phyloP scores from a whole-genome alignment of 2,797 vertebrate genomes.

The Anniella stebbinsi region DNA sequence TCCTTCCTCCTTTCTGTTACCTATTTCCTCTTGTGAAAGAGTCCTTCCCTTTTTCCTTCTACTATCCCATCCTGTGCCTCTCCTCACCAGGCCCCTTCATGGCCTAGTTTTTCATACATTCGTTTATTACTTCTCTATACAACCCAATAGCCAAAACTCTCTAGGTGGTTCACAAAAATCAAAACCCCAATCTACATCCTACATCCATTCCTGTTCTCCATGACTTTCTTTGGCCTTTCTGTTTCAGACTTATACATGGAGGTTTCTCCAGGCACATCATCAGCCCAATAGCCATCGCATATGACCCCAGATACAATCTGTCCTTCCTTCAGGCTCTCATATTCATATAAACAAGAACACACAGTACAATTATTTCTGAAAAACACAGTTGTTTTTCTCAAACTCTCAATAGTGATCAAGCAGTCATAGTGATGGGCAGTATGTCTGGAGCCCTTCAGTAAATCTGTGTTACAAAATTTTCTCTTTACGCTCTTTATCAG shows the following conservation, averaged over 20 bases:
- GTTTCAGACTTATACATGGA: not conserved
- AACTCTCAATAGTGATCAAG: not conserved
- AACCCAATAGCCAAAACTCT: too few species aligned
- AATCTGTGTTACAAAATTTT: conserved; percentile 17
- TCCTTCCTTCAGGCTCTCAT: not conserved
- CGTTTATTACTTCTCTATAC: too few species aligned
- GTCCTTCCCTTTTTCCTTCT: not conserved
- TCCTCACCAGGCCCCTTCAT: not conserved
- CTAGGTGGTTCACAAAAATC: too few species aligned
- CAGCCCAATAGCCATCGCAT: accelerated
- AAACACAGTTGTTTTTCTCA: not conserved
- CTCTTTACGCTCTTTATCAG: conserved; percentile 1
- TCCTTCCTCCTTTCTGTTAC: not conserved
- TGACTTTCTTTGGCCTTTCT: not conserved
- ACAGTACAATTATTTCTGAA: conserved; percentile 21
- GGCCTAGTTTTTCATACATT: not conserved
- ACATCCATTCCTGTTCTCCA: not conserved
- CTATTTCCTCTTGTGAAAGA: not conserved
- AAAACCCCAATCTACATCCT: too few species aligned
- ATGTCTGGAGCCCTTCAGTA: conserved; percentile 11
- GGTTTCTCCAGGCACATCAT: not conserved
- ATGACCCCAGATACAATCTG: not conserved
- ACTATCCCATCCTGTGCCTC: accelerated
- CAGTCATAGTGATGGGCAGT: conserved; percentile 41
- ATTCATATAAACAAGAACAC: conserved; percentile 2